A percentile compares a stretch with the other conserved stretches of the same genome.
phyloP scores from a whole-genome alignment of 2,797 vertebrate genomes.

The Clarias platycephalus region DNA sequence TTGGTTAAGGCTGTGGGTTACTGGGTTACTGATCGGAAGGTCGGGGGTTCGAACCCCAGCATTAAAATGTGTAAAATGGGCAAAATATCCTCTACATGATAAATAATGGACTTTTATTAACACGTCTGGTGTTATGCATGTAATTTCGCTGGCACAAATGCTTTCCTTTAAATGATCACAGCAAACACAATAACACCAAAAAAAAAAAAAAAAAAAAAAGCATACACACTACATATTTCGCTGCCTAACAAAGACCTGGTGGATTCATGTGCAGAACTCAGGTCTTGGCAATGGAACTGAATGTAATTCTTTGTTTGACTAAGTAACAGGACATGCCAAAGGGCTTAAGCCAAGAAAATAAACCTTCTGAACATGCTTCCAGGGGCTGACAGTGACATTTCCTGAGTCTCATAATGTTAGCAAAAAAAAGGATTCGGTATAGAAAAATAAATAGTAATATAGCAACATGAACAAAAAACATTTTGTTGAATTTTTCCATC shows the following conservation, averaged over 20 bases:
- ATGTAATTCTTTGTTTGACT: slow-evolving; percentile 22
- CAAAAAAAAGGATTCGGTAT: neutral
- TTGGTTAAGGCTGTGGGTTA: too few relatives aligned
- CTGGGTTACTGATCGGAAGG: too few relatives aligned
- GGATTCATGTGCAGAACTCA: neutral
- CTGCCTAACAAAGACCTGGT: slow-evolving; percentile 6
- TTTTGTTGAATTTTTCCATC: neutral
- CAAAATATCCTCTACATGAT: too few relatives aligned
- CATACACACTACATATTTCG: neutral
- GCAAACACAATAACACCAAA: neutral
- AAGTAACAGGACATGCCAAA: slow-evolving; percentile 8
- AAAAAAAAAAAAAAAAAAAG: neutral
- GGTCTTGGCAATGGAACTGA: neutral
- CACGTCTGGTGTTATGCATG: too few relatives aligned
- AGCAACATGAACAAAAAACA: neutral
- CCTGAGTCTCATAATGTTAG: neutral
- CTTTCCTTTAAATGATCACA: neutral
- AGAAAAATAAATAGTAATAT: neutral
- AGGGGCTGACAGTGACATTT: slow-evolving; percentile 7
- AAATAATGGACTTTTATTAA: too few relatives aligned
- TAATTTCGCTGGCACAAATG: too few relatives aligned
- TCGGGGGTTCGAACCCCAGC: too few relatives aligned
- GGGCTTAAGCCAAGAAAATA: slow-evolving; percentile 1
- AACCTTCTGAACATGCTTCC: neutral
- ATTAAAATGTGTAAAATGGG: too few relatives aligned